Evolutionary conservation across 2,113 vertebrate species (phyloP).

Genomic region (Thalassoma bifasciatum): DNA sequence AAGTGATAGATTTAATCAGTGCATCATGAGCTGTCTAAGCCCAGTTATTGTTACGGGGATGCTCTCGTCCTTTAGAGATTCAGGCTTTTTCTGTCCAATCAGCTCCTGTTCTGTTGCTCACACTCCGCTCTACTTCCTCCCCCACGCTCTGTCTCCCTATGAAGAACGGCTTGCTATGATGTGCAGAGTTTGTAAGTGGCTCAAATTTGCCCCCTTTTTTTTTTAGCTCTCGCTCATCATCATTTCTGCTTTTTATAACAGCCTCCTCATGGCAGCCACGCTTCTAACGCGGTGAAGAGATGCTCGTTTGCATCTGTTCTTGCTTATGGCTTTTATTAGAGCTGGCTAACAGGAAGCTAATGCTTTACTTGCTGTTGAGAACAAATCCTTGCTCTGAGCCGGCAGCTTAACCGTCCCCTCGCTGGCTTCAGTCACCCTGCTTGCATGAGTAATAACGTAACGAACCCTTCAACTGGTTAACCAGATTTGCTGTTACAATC

Average conservation of each 20-base stretch:
- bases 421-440: constrained; percentile 28
- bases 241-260: constrained; percentile 42
- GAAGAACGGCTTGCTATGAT: constrained; percentile 85
- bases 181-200: constrained; percentile 87
- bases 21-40: constrained; percentile 24
- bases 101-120: constrained; percentile 53
- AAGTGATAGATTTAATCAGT: background rate
- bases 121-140: constrained; percentile 36
- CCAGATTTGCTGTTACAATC: no score
- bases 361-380: constrained; percentile 25
- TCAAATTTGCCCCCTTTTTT: constrained; percentile 70
- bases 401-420: background rate
- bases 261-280: constrained; percentile 6
- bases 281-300: constrained; percentile 43
- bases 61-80: constrained; percentile 40
- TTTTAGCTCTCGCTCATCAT: constrained; percentile 56
- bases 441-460: constrained; percentile 66
- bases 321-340: constrained; percentile 31
- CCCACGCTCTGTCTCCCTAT: constrained; percentile 73
- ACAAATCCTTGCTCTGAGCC: background rate
- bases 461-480: background rate
- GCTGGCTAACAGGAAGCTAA: constrained; percentile 17
- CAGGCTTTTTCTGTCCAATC: constrained; percentile 68
- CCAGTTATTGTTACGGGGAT: constrained; percentile 38
- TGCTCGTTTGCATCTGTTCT: constrained; percentile 36